Evolutionary conservation across 2,888 invertebrate genomes (phyloP).

Genomic region (Parnassius glacialis): DNA sequence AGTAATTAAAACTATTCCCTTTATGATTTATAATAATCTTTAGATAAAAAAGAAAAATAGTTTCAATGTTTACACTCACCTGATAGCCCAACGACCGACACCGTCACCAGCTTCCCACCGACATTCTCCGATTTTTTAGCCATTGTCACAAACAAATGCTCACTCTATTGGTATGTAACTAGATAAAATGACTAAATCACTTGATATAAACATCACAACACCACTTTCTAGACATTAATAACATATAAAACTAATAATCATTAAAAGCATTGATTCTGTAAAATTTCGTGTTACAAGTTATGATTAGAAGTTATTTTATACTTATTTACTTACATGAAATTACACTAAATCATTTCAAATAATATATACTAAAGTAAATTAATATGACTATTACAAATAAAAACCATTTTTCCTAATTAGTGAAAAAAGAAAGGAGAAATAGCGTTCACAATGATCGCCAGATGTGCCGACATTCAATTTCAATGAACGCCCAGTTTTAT

Average conservation of each 20-base stretch:
- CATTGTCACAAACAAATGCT: constrained; percentile 72
- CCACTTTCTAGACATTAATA: constrained; percentile 28
- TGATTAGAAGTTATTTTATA: background rate
- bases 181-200: constrained; percentile 48
- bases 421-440: constrained; percentile 49
- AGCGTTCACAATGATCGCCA: constrained; percentile 44
- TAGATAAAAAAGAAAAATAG: too few relatives aligned
- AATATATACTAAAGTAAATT: background rate
- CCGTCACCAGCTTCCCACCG: constrained; percentile 87
- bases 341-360: too few relatives aligned
- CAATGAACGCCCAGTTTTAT: constrained; percentile 48
- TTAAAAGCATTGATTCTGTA: constrained; percentile 32
- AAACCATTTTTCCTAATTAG: constrained; percentile 37
- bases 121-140: constrained; percentile 86
- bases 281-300: background rate
- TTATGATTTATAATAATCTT: too few relatives aligned
- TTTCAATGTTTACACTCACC: constrained; percentile 56
- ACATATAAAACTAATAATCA: constrained; percentile 34
- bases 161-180: constrained; percentile 51
- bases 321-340: too few relatives aligned
- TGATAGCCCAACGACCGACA: constrained; percentile 95
- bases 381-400: background rate
- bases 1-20: too few relatives aligned
- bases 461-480: constrained; percentile 56
- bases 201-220: constrained; percentile 68